phyloP scores from a whole-genome alignment of 2,888 invertebrate genomes.

The Byasa hedistus region DNA sequence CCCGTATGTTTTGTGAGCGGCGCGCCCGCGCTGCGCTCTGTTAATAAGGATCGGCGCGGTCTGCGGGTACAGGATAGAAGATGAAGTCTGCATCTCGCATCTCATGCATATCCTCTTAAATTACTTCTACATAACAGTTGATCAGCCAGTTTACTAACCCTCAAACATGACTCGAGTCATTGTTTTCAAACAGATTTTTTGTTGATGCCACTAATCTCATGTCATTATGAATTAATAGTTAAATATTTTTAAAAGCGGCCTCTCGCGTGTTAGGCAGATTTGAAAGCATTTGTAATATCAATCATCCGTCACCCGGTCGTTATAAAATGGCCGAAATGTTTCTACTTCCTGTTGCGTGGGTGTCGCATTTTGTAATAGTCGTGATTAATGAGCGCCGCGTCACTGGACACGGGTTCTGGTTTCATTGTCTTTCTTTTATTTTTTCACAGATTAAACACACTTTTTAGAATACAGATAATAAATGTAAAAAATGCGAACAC shows the following conservation, averaged over 20 bases:
- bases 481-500: too few relatives aligned
- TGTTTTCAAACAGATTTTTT: too few relatives aligned
- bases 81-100: neutral
- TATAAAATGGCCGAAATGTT: constrained; percentile 2
- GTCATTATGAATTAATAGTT: too few relatives aligned
- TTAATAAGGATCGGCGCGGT: constrained; percentile 50
- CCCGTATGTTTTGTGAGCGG: constrained; percentile 71
- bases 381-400: constrained; percentile 15
- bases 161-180: too few relatives aligned
- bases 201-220: too few relatives aligned
- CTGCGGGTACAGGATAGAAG: constrained; percentile 9
- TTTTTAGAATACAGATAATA: too few relatives aligned
- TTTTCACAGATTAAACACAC: too few relatives aligned
- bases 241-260: too few relatives aligned
- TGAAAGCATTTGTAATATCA: neutral
- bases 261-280: too few relatives aligned
- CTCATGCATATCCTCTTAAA: too few relatives aligned
- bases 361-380: constrained; percentile 2
- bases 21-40: constrained; percentile 65
- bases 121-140: too few relatives aligned
- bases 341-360: constrained; percentile 9
- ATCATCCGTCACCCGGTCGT: constrained; percentile 5
- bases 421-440: neutral
- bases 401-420: constrained; percentile 1
- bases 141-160: too few relatives aligned